These are phyloP conservation scores for Palythoa heliodiscus DNA, from an alignment of 92 coral and sea anemone genomes.

Conservation along the genomic window DNA sequence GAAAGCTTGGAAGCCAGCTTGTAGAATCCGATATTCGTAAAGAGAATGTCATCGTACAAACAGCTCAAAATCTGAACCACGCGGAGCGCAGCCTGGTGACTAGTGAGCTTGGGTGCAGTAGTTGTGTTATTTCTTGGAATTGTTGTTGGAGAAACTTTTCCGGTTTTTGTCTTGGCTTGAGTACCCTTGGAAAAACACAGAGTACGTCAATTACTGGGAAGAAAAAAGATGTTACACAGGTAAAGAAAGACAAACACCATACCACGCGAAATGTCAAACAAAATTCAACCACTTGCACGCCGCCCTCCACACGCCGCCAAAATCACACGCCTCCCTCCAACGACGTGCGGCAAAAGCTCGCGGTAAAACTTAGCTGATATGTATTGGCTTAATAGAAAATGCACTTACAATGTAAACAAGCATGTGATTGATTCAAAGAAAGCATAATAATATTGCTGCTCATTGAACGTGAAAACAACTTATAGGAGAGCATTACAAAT, in stretches of 20 bases:
- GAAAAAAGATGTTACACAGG: background rate
- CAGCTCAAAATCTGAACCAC: background rate
- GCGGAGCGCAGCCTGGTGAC: slow-evolving; percentile 14
- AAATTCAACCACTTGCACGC: no score
- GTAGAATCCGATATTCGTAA: background rate
- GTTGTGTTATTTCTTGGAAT: background rate
- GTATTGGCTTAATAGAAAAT: no score
- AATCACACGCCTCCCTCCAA: no score
- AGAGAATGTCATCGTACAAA: slow-evolving; percentile 13
- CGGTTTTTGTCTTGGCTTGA: background rate
- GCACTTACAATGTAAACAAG: no score
- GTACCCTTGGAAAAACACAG: background rate
- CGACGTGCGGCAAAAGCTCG: no score
- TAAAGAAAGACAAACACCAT: background rate
- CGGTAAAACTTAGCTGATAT: no score
- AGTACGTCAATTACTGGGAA: background rate
- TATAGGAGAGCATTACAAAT: no score
- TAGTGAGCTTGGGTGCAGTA: background rate
- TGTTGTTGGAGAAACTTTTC: background rate
- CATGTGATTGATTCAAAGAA: no score
- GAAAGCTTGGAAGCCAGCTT: slow-evolving; percentile 3
- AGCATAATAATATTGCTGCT: no score
- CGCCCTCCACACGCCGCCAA: no score
- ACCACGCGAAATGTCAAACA: background rate
- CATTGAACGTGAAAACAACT: no score